Evolutionary conservation across 1,140 invertebrate species (phyloP), one percentile per base, ranked within the genome.

Genomic region (Tetramorium alpestre): DNA sequence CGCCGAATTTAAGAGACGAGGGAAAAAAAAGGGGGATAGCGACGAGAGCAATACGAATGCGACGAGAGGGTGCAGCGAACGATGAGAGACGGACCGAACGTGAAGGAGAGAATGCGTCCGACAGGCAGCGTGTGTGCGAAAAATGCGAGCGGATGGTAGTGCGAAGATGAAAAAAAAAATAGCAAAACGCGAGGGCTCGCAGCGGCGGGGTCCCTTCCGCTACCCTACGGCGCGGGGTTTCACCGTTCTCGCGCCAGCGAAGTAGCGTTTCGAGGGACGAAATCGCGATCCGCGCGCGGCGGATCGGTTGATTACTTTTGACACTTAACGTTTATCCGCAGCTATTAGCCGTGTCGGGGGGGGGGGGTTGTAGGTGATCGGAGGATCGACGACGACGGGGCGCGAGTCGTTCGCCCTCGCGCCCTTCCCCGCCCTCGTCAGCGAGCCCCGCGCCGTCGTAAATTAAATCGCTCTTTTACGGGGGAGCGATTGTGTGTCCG

Each of bases 101-200:
- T 62, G 47, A 69, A 18, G 22, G 22, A 44, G 22, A 44, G 51
- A 82, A 51, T 44, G 67, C 44, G 41, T 58, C 33, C 41, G 65
- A 58, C 44, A 33, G 8, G 41, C 25, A 47, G 67, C 44, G 41
- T 60, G 75, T 38, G 38, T 58, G 72, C 8, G 58, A 25, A 62
- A 25, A 28, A 18, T 72, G 47, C 16, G 62, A 41, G 64, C 25
- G 44, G 44, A 38, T 54, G 49, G 13, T 38, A 44, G 62, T 54
- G 51, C 22, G 65, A 81, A 44, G 33, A 33, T 33, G 56, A 41
- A 51, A 33, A 84, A 38, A 28, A 65, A 41, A 78, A n/a, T 13
- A 58, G 22, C 51, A 41, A 65, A 54, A 28, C 33, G 49, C n/a
- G 47, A 70, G 41, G 69, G 75, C 33, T 69, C 72, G 69, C 78